A percentile compares a stretch with the other conserved stretches of the same genome.
phyloP scores from a whole-genome alignment of 2,113 vertebrate genomes.

The Heterotis niloticus region DNA sequence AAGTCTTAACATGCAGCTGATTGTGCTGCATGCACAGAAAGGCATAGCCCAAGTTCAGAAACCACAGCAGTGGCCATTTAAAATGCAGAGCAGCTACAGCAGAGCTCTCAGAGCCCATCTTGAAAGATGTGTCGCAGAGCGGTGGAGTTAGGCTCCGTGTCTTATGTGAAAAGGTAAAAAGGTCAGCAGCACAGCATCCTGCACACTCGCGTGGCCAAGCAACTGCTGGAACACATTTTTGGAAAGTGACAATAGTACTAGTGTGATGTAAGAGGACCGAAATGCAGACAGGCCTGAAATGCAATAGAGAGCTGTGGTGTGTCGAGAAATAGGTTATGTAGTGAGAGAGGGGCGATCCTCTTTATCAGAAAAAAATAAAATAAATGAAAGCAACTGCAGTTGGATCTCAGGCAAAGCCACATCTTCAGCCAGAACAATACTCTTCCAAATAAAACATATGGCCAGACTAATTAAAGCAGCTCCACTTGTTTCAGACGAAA shows the following conservation, averaged over 20 bases:
- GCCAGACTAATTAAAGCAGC: slow-evolving; percentile 23
- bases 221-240: slow-evolving; percentile 2
- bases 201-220: not conserved
- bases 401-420: not conserved
- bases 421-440: slow-evolving; percentile 20
- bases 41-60: too few species aligned
- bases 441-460: slow-evolving; percentile 18
- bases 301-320: slow-evolving; percentile 3
- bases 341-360: not conserved
- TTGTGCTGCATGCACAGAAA: too few species aligned
- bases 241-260: not conserved
- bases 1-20: too few species aligned
- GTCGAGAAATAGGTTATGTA: not conserved
- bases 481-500: not conserved
- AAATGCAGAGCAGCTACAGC: not conserved
- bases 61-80: not conserved
- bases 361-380: slow-evolving; percentile 9
- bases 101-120: not conserved
- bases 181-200: not conserved
- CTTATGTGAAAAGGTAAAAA: slow-evolving; percentile 10
- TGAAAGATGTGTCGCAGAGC: not conserved
- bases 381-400: not conserved
- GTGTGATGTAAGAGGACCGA: slow-evolving; percentile 1
- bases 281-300: slow-evolving; percentile 3
- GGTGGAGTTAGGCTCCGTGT: not conserved